Percentiles rank a stretch among this genome's conserved stretches.
These are phyloP conservation scores for Slavum lentiscoides DNA, from an alignment of 2,888 invertebrate genomes.

Conservation along the genomic window DNA sequence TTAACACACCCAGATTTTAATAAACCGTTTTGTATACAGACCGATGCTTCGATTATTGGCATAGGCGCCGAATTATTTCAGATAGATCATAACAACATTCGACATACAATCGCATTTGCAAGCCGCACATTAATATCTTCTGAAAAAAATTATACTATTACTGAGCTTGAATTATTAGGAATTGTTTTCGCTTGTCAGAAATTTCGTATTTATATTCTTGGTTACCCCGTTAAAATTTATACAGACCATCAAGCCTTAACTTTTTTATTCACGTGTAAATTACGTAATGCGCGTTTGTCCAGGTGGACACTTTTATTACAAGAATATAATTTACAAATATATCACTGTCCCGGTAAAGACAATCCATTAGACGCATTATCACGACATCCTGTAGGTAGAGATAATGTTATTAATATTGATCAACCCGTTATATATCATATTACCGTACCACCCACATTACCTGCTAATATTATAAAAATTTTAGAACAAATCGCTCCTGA, in stretches of 20 bases:
- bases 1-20: neutral
- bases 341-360: neutral
- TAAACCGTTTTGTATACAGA: neutral
- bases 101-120: neutral
- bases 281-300: neutral
- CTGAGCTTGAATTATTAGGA: neutral
- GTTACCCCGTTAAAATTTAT: neutral
- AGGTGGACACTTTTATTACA: neutral
- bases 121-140: neutral
- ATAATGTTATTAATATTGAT: neutral
- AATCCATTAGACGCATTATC: neutral
- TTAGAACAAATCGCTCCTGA: neutral
- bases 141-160: neutral
- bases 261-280: neutral
- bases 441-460: neutral
- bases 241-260: neutral
- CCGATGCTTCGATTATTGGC: neutral
- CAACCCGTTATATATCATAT: neutral
- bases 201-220: neutral
- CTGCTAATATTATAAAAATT: neutral
- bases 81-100: neutral
- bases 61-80: slow-evolving; percentile 8
- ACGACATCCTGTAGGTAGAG: neutral
- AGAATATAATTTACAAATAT: neutral
- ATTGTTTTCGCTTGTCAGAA: slow-evolving; percentile 1